Base-by-base conservation (phyloP, 2,888 invertebrate genomes). In the Volucella zonaria region DNA sequence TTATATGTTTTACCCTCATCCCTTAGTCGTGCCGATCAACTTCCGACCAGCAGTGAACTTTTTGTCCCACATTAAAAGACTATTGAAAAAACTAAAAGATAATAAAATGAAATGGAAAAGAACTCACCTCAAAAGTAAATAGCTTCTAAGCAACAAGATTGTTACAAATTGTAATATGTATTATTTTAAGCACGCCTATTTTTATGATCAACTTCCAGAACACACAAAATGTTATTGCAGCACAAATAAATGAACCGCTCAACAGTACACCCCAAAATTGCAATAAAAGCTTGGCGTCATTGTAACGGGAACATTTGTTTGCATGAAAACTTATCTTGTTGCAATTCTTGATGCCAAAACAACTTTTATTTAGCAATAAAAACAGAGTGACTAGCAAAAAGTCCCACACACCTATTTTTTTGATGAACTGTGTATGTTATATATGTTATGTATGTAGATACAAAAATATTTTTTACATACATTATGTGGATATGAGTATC, bases 111-210 rank as follows among this genome's bases (percentile, higher is more conserved):
- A n/a, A 61, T 71, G 43, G 14, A 23, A 68, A 61, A 61, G 18
- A 51, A 15, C 40, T 38, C 14, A 61, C 47, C 51, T 51, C 42
- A 9, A 51, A 59, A 71, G 56, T 59, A 38, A 38, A 42, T 59
- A 61, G 4, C 3, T 49, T 49, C 3, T 9, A n/a, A 14, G 49
- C 11, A 49, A 49, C 40, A 66, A 12, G 38, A 23, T 40, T 49
- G n/a, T 18, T 23, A 59, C 52, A 43, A 73, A 62, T 43, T 40
- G 40, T 31, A n/a, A n/a, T 23, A n/a, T n/a, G n/a, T n/a, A 31
- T 73, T 45, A 73, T 54, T 73, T 43, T n/a, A 40, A 15, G 61
- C 14, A 61, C 51, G 45, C 71, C 43, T 54, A 61, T 62, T 73
- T 61, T 61, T 52, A 58, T 58, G 58, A n/a, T 18, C 47, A 70